phyloP scores from a whole-genome alignment of 37 sponge, comb jelly and placozoan species.

The Mnemiopsis leidyi region DNA sequence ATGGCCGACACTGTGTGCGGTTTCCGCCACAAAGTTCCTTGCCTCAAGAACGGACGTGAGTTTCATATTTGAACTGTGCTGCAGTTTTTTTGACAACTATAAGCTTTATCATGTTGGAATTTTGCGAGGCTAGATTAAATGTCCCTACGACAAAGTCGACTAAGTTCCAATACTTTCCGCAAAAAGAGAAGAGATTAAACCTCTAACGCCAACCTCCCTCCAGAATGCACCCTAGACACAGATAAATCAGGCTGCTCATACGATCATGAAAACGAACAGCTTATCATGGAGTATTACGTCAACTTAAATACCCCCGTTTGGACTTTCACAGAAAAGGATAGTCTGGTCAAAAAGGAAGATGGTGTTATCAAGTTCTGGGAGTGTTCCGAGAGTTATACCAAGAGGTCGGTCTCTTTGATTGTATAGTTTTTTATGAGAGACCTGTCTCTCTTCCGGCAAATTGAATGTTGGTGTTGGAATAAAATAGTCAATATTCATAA shows the following conservation, averaged over 20 bases:
- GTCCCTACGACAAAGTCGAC: too few relatives aligned
- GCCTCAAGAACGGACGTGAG: neutral
- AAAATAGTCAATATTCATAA: too few relatives aligned
- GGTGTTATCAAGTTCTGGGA: neutral
- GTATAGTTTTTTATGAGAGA: too few relatives aligned
- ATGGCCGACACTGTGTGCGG: neutral
- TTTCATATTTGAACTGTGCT: neutral
- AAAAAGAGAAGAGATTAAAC: too few relatives aligned
- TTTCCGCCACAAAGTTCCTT: neutral
- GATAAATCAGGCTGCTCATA: neutral
- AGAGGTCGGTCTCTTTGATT: too few relatives aligned
- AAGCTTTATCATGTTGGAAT: neutral
- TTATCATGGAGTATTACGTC: neutral
- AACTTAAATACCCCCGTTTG: neutral
- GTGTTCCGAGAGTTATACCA: neutral
- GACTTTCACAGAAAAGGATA: neutral
- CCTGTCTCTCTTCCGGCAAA: too few relatives aligned
- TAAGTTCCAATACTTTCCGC: too few relatives aligned
- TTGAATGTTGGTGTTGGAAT: too few relatives aligned
- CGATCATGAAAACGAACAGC: neutral
- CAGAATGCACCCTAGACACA: conserved; percentile 12
- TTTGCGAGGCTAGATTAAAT: too few relatives aligned
- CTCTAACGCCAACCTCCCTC: too few relatives aligned
- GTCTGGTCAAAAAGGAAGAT: neutral
- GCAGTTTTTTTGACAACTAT: too few relatives aligned